Percentiles rank a stretch among this genome's conserved stretches.
Evolutionary conservation across 2,888 invertebrate genomes (phyloP).

Genomic region (Epirrhoe alternata): DNA sequence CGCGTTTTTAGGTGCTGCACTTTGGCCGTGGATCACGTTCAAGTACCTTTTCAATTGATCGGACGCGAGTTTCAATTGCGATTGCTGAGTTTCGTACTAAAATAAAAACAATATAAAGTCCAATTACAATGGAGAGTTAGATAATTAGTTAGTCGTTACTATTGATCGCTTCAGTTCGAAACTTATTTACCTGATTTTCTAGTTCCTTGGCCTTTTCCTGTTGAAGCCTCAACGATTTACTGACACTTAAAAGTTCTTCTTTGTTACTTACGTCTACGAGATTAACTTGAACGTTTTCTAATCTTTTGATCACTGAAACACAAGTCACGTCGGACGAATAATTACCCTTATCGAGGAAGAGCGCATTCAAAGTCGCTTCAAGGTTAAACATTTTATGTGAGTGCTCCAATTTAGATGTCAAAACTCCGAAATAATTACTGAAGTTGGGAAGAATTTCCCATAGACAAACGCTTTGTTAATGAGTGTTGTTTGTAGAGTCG

Average conservation of each 20-base stretch:
- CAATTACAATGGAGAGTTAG: constrained; percentile 15
- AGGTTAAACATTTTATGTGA: constrained; percentile 40
- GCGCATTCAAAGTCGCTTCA: constrained; percentile 38
- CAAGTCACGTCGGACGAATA: constrained; percentile 42
- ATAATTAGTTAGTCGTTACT: constrained; percentile 1
- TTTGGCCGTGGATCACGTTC: constrained; percentile 81
- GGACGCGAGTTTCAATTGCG: constrained; percentile 74
- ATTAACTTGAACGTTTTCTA: constrained; percentile 84
- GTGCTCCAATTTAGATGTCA: constrained; percentile 46
- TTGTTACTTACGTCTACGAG: constrained; percentile 88
- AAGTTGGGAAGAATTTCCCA: constrained; percentile 46
- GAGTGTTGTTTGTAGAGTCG: constrained; percentile 65
- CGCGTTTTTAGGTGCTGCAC: constrained; percentile 80
- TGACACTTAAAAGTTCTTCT: constrained; percentile 85
- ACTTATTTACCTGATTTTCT: constrained; percentile 69
- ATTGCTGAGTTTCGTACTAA: constrained; percentile 77
- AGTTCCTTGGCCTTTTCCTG: constrained; percentile 80
- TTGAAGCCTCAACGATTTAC: constrained; percentile 80
- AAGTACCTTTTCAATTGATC: constrained; percentile 89
- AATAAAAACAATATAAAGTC: constrained; percentile 16
- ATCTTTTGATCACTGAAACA: constrained; percentile 78
- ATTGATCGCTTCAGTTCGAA: constrained; percentile 22
- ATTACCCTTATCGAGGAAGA: constrained; percentile 40
- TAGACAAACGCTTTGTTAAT: constrained; percentile 44
- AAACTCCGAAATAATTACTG: constrained; percentile 47